A percentile compares a stretch with the other conserved stretches of the same genome.
These are phyloP conservation scores for Intoshia linei DNA, from an alignment of 1,140 invertebrate species.

Conservation along the genomic window DNA sequence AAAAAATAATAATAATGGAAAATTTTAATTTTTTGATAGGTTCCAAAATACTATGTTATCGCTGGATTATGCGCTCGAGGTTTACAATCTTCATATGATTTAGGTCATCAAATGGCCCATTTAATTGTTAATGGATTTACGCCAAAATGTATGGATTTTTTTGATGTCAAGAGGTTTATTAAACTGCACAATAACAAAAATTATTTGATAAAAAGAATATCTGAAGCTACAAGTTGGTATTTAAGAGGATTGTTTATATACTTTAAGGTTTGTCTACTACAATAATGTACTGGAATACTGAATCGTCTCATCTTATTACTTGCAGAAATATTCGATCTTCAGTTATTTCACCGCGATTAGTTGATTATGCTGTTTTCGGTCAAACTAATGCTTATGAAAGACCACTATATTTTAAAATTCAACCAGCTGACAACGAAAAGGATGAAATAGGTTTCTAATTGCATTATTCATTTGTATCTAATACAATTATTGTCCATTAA, in stretches of 20 bases:
- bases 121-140: slow-evolving; percentile 44
- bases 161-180: slow-evolving; percentile 64
- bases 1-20: background rate
- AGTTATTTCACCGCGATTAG: slow-evolving; percentile 61
- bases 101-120: slow-evolving; percentile 56
- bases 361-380: slow-evolving; percentile 66
- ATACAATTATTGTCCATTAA: background rate
- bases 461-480: background rate
- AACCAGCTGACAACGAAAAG: slow-evolving; percentile 6
- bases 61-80: slow-evolving; percentile 77
- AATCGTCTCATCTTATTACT: too few species aligned
- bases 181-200: slow-evolving; percentile 72
- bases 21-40: slow-evolving; percentile 25
- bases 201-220: slow-evolving; percentile 59
- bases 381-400: slow-evolving; percentile 93
- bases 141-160: slow-evolving; percentile 43
- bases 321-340: slow-evolving; percentile 68
- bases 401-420: slow-evolving; percentile 48
- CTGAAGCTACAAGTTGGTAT: slow-evolving; percentile 49
- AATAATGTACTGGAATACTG: too few species aligned
- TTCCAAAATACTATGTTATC: slow-evolving; percentile 67
- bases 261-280: background rate
- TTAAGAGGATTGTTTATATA: background rate
- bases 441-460: slow-evolving; percentile 2
- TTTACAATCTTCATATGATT: slow-evolving; percentile 56